A percentile compares a stretch with the other conserved stretches of the same genome.
These are phyloP conservation scores for Pelobates fuscus DNA, from an alignment of 2,113 vertebrate species.

Conservation along the genomic window DNA sequence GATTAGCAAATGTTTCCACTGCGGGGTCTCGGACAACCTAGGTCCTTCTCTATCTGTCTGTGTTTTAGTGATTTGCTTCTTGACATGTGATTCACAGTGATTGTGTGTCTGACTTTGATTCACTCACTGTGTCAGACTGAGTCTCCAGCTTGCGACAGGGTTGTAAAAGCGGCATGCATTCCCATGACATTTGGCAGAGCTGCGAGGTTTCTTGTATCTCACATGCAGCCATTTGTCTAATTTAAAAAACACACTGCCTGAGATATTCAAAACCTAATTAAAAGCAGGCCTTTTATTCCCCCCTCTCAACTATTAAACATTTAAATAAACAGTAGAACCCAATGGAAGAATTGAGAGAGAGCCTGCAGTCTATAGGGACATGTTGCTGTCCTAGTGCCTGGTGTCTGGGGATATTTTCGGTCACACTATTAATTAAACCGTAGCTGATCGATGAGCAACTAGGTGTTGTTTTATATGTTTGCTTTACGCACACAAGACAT, in stretches of 20 bases:
- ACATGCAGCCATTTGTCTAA: slow-evolving; percentile 22
- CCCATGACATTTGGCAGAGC: not conserved
- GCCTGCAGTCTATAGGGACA: not conserved
- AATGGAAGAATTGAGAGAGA: not conserved
- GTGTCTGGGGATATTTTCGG: not conserved
- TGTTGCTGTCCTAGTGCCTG: not conserved
- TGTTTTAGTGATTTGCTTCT: too few species aligned
- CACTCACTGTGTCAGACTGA: not conserved
- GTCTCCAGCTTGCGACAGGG: not conserved
- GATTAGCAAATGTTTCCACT: too few species aligned
- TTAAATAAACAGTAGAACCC: slow-evolving; percentile 15
- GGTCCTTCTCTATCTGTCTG: too few species aligned
- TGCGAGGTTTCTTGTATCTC: not conserved
- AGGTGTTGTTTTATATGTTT: not conserved
- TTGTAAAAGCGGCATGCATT: not conserved
- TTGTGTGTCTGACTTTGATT: too few species aligned
- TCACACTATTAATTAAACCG: not conserved
- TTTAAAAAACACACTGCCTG: slow-evolving; percentile 4
- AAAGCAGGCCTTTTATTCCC: slow-evolving; percentile 2
- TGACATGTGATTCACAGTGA: too few species aligned
- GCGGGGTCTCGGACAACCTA: too few species aligned
- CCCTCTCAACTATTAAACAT: slow-evolving; percentile 18
- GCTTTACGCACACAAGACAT: not conserved
- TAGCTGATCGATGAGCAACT: slow-evolving; percentile 10
- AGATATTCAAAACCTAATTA: slow-evolving; percentile 27